phyloP scores from a whole-genome alignment of 2,888 invertebrate genomes.

The Anthrax anthrax region DNA sequence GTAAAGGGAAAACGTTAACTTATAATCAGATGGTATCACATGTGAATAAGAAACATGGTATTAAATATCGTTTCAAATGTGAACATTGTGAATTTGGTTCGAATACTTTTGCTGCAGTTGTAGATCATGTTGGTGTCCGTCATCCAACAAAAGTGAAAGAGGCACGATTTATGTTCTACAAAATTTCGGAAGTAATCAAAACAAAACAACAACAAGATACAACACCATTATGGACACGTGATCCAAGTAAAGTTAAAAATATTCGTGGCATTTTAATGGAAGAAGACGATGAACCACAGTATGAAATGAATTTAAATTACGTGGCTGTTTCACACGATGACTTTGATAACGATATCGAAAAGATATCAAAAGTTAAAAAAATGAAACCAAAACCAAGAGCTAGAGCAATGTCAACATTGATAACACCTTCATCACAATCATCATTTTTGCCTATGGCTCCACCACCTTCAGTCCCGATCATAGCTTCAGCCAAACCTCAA shows the following conservation, averaged over 20 bases:
- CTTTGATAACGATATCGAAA: too few species aligned
- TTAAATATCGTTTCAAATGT: constrained; percentile 57
- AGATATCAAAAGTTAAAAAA: too few species aligned
- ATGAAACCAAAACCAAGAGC: too few species aligned
- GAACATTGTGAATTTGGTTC: constrained; percentile 47
- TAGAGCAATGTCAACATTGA: too few species aligned
- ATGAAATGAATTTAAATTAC: neutral
- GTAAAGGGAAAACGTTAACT: constrained; percentile 15
- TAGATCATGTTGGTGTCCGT: constrained; percentile 43
- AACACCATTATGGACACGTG: constrained; percentile 44
- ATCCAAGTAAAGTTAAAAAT: constrained; percentile 39
- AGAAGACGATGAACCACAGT: constrained; percentile 26
- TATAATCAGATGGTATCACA: constrained; percentile 16
- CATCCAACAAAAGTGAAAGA: constrained; percentile 34
- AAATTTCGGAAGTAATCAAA: neutral
- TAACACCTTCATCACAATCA: too few species aligned
- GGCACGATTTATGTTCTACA: constrained; percentile 10
- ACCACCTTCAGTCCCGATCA: too few species aligned
- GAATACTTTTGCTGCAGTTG: constrained; percentile 40
- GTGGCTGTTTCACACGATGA: too few species aligned
- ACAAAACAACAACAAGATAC: neutral
- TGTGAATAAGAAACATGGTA: constrained; percentile 37
- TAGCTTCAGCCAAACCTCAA: too few species aligned
- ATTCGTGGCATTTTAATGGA: constrained; percentile 47
- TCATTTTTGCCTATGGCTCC: too few species aligned